Evolutionary conservation across 2,888 invertebrate species (phyloP), one percentile per base, ranked within the genome.

Genomic region (Dioctria linearis): DNA sequence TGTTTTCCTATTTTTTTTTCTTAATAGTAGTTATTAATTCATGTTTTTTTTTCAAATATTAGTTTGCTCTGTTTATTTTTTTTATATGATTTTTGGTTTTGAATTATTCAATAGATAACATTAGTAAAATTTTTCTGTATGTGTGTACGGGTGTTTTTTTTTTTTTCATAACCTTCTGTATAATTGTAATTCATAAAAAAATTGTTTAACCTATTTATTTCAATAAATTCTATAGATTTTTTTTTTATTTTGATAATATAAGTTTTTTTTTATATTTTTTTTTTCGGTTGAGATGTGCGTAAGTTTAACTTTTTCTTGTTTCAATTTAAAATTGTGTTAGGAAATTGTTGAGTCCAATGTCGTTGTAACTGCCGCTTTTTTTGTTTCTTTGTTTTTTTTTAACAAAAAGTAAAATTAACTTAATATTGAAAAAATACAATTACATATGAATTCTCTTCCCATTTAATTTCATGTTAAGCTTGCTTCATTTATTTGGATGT

Each of bases 51-150:
- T 75, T 75, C 59, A 75, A 75, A 75, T 59, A 75, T 59, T 59
- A 75, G 46, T 59, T 75, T 75, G 57, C 46, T 75, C 61, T 59
- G 75, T 46, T 75, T 75, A 40, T 49, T 65, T 78, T 5, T 61
- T 42, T 78, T 65, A 78, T 78, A 63, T 78, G 61, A 51, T 78
- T 25, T 25, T 78, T 63, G 49, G 59, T 63, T 25, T 25, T 78
- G 61, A 63, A 63, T 78, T 78, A 76, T 63, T 63, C 61, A 78
- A 63, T 78, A 78, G 65, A 78, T 78, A 78, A 78, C 78, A 75
- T 75, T 57, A 78, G 78, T 78, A 78, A 78, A 78, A 61, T 49
- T 63, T 25, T 67, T 78, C 61, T 78, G 61, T 65, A 51, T 78
- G 78, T 43, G 25, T 25, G 65, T 78, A 63, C 37, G 49, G 65